phyloP scores from a whole-genome alignment of 2,888 invertebrate genomes.

The Ennomos quercinarius region DNA sequence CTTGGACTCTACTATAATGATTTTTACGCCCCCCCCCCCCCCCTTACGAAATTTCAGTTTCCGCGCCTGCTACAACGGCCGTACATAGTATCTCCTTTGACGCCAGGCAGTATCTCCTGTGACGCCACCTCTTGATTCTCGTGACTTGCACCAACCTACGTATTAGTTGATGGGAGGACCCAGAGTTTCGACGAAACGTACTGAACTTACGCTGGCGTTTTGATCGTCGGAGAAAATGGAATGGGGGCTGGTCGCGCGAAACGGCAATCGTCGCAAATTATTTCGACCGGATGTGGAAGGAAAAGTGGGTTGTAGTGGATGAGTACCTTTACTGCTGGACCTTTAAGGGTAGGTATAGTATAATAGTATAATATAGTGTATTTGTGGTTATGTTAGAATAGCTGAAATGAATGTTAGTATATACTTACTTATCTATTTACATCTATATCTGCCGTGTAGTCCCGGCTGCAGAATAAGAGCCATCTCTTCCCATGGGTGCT shows the following conservation, averaged over 20 bases:
- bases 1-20: too few relatives aligned
- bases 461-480: too few relatives aligned
- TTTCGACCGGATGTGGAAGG: slow-evolving; percentile 12
- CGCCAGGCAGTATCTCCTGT: too few relatives aligned
- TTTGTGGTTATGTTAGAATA: slow-evolving; percentile 1
- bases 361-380: not conserved
- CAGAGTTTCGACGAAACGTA: slow-evolving; percentile 68
- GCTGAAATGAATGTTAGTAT: too few relatives aligned
- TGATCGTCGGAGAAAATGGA: slow-evolving; percentile 66
- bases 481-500: too few relatives aligned
- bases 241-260: slow-evolving; percentile 39
- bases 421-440: not conserved
- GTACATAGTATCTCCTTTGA: too few relatives aligned
- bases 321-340: slow-evolving; percentile 10
- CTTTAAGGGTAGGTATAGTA: slow-evolving; percentile 1
- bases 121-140: slow-evolving; percentile 9
- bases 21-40: too few relatives aligned
- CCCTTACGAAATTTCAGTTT: too few relatives aligned
- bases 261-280: slow-evolving; percentile 28
- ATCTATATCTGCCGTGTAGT: not conserved
- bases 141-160: slow-evolving; percentile 47
- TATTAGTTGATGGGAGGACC: slow-evolving; percentile 78
- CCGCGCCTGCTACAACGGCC: too few relatives aligned
- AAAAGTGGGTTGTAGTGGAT: slow-evolving; percentile 11
- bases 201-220: slow-evolving; percentile 59